phyloP scores from a whole-genome alignment of 2,888 invertebrate species.

The Pasiphila rectangulata region DNA sequence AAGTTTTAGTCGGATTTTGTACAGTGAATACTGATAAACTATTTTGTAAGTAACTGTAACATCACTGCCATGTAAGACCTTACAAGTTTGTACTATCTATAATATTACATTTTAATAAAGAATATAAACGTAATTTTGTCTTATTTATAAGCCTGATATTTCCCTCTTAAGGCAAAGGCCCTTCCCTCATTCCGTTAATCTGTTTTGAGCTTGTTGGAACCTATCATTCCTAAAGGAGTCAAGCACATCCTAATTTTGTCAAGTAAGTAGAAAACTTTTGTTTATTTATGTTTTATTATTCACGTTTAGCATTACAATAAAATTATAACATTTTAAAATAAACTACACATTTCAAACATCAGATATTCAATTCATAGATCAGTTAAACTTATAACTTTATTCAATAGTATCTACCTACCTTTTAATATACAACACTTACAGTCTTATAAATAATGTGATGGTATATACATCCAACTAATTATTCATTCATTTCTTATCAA shows the following conservation, averaged over 20 bases:
- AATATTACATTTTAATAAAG: slow-evolving; percentile 77
- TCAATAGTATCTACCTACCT: too few species aligned
- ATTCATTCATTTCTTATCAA: slow-evolving; percentile 25
- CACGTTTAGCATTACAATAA: slow-evolving; percentile 37
- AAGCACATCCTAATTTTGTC: slow-evolving; percentile 29
- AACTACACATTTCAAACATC: slow-evolving; percentile 39
- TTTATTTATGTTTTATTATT: slow-evolving; percentile 45
- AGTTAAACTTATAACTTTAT: too few species aligned
- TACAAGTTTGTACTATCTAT: slow-evolving; percentile 78
- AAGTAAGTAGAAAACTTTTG: slow-evolving; percentile 6
- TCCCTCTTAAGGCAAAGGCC: neutral
- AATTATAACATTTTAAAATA: slow-evolving; percentile 38
- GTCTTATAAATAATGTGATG: slow-evolving; percentile 48
- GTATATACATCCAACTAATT: slow-evolving; percentile 42
- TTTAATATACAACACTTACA: slow-evolving; percentile 36
- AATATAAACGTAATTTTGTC: slow-evolving; percentile 49
- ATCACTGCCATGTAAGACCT: slow-evolving; percentile 81
- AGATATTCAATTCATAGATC: neutral
- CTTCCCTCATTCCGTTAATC: too few species aligned
- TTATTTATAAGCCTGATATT: too few species aligned
- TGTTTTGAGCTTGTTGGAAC: too few species aligned
- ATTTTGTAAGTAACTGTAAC: slow-evolving; percentile 67
- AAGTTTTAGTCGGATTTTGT: slow-evolving; percentile 55
- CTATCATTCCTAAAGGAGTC: too few species aligned
- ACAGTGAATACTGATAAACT: slow-evolving; percentile 59